These are phyloP conservation scores for Chamaea fasciata DNA, from an alignment of 2,113 vertebrate species.

Conservation along the genomic window DNA sequence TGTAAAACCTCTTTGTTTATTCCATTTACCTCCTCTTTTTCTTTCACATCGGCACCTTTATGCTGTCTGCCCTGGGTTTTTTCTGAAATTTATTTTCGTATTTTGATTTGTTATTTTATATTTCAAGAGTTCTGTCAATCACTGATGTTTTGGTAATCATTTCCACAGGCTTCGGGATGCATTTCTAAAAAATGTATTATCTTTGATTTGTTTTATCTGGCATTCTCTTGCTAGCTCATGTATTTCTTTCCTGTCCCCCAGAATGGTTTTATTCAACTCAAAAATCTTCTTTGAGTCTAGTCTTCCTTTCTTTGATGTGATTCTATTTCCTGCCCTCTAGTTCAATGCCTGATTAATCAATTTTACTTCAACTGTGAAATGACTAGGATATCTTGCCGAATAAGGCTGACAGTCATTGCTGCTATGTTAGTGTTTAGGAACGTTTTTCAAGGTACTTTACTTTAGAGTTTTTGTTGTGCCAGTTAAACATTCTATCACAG, in stretches of 20 bases:
- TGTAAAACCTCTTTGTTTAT: neutral
- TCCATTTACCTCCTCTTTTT: neutral
- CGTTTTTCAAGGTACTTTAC: constrained; percentile 5
- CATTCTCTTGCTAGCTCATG: neutral
- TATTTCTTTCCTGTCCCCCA: neutral
- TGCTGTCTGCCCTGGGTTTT: neutral
- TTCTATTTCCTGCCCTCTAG: neutral
- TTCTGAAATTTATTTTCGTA: neutral
- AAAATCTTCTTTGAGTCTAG: neutral
- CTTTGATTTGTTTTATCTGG: neutral
- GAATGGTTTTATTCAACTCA: neutral
- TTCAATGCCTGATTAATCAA: neutral
- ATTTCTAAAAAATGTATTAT: neutral
- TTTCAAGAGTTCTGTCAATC: neutral
- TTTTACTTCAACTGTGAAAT: neutral
- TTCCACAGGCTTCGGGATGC: neutral
- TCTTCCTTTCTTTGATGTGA: neutral
- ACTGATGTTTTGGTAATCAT: neutral
- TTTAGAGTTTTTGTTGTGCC: neutral
- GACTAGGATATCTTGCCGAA: neutral
- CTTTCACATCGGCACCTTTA: neutral
- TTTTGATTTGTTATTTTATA: neutral
- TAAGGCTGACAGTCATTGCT: neutral
- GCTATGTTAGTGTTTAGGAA: neutral
- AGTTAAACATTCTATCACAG: neutral